Conservation (phyloP, 2,113 vertebrate species). For the Tichodroma muraria region DNA sequence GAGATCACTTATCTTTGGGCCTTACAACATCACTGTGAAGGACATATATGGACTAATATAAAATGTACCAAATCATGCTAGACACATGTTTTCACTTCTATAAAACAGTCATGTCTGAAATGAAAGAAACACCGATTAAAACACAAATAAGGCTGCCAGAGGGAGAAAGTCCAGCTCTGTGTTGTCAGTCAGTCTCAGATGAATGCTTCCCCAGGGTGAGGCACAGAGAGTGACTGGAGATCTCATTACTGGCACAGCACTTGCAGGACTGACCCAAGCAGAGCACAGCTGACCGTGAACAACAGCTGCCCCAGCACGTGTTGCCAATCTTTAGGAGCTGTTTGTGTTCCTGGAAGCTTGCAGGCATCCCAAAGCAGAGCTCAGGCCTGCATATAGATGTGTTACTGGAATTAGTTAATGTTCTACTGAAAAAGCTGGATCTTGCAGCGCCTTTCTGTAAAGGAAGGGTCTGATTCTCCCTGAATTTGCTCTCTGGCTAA, state of each 20-base stretch:
- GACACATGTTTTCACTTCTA: background rate
- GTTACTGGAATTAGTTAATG: background rate
- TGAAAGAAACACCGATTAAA: background rate
- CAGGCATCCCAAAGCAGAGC: background rate
- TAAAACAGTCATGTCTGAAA: background rate
- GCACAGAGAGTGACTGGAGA: background rate
- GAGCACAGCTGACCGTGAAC: accelerated
- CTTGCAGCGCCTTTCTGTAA: background rate
- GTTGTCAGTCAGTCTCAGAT: background rate
- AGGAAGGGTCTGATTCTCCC: background rate
- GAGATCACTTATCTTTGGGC: background rate
- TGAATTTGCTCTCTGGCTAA: background rate
- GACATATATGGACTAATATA: background rate
- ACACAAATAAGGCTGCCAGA: background rate
- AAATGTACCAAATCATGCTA: background rate
- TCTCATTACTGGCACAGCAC: background rate
- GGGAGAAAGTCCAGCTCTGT: background rate
- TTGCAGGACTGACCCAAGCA: background rate
- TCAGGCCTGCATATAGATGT: background rate
- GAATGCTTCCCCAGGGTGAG: background rate
- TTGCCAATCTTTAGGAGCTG: background rate
- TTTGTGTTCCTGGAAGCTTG: background rate
- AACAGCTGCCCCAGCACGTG: background rate
- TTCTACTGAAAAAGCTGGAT: background rate
- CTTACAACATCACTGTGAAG: background rate